Evolutionary conservation across 2,888 invertebrate species (phyloP), one percentile per base, ranked within the genome.

Genomic region (Drosophila diplacantha): DNA sequence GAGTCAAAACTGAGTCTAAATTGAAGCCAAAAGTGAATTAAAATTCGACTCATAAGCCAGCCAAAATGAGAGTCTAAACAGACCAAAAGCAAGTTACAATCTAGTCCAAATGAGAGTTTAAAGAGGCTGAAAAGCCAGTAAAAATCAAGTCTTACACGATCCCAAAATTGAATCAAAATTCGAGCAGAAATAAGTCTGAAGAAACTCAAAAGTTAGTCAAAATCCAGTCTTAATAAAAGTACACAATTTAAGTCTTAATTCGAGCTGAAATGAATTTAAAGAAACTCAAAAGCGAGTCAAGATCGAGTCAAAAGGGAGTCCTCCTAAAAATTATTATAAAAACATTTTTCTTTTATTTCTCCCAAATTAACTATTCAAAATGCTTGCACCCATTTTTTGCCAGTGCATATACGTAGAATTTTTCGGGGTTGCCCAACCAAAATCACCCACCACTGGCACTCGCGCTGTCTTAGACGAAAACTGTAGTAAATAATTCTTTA

Each of bases 401-500:
- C 41, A 41, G 41, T 41, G 41, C 11, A 11, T 41, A 3, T 24
- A 11, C 41, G 5, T 41, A 9, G 66, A 62, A 49, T 43, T 61
- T 49, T 50, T 24, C 8, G 39, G 64, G 80, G 76, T 76, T 80
- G 81, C 65, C 76, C 69, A 73, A 75, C 44, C 41, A 71, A 32
- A 68, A 75, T 81, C 81, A 77, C 79, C 77, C 77, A 75, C 77
- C 77, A 78, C 72, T 78, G 3, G 9, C 69, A 24, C 22, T 22
- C 22, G 22, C 22, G 39, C 41, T 51, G 72, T 58, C 31, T 62
- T 60, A 68, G 62, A 64, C 69, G 73, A 70, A 74, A 58, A 66
- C 57, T 76, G 74, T 81, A 83, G 83, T 83, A 83, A 81, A 83
- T 83, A 83, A 84, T 83, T 84, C 81, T 81, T 81, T 79, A 81